These are phyloP conservation scores for Clarias macrocephalus DNA, from an alignment of 2,113 vertebrate species.

Conservation along the genomic window DNA sequence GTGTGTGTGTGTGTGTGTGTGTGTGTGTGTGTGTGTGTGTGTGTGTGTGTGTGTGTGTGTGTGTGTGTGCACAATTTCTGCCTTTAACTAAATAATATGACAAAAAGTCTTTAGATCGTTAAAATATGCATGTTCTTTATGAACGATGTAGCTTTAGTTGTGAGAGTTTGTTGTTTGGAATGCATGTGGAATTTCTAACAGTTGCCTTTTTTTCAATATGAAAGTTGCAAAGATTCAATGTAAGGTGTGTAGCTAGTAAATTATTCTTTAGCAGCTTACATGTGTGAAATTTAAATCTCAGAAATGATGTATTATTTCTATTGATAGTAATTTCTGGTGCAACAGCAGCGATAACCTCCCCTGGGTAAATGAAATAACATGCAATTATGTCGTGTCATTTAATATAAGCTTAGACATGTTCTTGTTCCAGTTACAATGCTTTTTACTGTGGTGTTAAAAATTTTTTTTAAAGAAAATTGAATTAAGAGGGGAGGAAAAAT, in stretches of 20 bases:
- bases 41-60: neutral
- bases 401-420: too few species aligned
- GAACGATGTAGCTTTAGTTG: too few species aligned
- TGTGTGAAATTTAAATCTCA: neutral
- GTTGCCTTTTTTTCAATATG: neutral
- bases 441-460: neutral
- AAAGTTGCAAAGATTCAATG: neutral
- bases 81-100: too few species aligned
- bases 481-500: too few species aligned
- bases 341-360: too few species aligned
- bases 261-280: neutral
- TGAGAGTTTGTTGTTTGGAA: neutral
- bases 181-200: neutral
- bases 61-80: neutral
- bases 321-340: neutral
- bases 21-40: too few species aligned
- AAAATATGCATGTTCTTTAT: too few species aligned
- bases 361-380: too few species aligned
- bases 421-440: neutral
- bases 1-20: too few species aligned
- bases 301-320: neutral
- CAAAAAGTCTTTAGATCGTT: too few species aligned
- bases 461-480: too few species aligned
- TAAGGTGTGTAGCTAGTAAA: neutral
- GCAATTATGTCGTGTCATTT: too few species aligned